Evolutionary conservation across 2,113 vertebrate genomes (phyloP).

Genomic region (Neopipo cinnamomea): DNA sequence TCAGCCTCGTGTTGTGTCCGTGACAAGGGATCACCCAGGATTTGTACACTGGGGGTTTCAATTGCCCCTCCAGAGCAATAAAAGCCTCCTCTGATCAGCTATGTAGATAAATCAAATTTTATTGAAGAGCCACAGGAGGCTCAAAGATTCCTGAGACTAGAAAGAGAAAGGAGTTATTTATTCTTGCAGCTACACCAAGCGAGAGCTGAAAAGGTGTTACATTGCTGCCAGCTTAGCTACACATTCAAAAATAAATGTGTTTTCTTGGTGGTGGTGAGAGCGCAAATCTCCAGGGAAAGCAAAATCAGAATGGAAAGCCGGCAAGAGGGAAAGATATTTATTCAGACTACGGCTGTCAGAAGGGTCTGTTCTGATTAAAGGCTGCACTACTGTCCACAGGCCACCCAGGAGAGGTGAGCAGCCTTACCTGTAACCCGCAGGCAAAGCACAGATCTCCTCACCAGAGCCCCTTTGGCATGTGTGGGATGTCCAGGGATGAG

Average conservation of each 20-base stretch:
- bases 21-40: background rate
- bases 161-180: conserved; percentile 29
- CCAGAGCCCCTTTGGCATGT: background rate
- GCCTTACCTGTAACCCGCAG: background rate
- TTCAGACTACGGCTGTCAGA: background rate
- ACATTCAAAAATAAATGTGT: conserved; percentile 33
- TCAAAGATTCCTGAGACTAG: background rate
- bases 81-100: background rate
- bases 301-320: background rate
- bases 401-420: background rate
- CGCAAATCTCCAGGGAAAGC: background rate
- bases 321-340: background rate
- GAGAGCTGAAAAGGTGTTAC: conserved; percentile 2
- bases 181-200: background rate
- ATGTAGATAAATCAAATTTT: background rate
- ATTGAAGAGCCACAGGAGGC: background rate
- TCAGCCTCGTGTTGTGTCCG: background rate
- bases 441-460: background rate
- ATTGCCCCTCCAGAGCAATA: background rate
- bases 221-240: conserved; percentile 9
- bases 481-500: fast-evolving
- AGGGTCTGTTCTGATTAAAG: background rate
- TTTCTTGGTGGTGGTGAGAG: background rate
- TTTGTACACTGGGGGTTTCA: background rate
- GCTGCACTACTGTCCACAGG: background rate